Evolutionary conservation across 2,113 vertebrate genomes (phyloP).

Genomic region (Edolisoma coerulescens): DNA sequence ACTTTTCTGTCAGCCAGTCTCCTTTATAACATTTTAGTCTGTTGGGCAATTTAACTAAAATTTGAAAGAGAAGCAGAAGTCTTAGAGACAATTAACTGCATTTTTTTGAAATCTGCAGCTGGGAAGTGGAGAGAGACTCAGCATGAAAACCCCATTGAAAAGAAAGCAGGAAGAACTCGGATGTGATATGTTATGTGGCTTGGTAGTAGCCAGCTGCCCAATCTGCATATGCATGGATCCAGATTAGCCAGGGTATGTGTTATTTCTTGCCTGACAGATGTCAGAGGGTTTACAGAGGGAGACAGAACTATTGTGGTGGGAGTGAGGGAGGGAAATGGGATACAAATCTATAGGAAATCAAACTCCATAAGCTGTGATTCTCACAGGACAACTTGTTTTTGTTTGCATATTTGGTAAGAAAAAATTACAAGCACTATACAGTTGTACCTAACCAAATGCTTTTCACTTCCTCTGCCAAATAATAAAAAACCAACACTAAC

Average conservation of each 20-base stretch:
- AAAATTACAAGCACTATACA: neutral
- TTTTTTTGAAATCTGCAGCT: slow-evolving; percentile 41
- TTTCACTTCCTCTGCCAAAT: neutral
- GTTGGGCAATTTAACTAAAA: neutral
- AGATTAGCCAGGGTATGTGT: slow-evolving; percentile 45
- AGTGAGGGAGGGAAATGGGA: neutral
- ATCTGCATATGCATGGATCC: slow-evolving; percentile 65
- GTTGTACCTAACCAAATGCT: neutral
- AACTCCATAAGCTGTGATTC: neutral
- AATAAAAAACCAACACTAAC: neutral
- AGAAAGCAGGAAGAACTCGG: slow-evolving; percentile 17
- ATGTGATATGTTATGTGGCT: slow-evolving; percentile 24
- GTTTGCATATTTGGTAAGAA: neutral
- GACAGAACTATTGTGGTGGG: slow-evolving; percentile 37
- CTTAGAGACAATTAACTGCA: slow-evolving; percentile 17
- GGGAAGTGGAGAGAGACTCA: slow-evolving; percentile 51
- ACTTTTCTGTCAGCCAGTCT: neutral
- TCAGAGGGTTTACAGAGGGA: slow-evolving; percentile 44
- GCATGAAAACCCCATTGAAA: slow-evolving; percentile 47
- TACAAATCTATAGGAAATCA: slow-evolving; percentile 24
- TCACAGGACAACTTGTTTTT: neutral
- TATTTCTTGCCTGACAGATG: slow-evolving; percentile 64
- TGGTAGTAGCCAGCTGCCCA: slow-evolving; percentile 65
- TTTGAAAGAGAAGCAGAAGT: slow-evolving; percentile 5
- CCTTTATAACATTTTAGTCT: neutral